Evolutionary conservation across 2,888 invertebrate genomes (phyloP).

Genomic region (Rhaphigaster nebulosa): DNA sequence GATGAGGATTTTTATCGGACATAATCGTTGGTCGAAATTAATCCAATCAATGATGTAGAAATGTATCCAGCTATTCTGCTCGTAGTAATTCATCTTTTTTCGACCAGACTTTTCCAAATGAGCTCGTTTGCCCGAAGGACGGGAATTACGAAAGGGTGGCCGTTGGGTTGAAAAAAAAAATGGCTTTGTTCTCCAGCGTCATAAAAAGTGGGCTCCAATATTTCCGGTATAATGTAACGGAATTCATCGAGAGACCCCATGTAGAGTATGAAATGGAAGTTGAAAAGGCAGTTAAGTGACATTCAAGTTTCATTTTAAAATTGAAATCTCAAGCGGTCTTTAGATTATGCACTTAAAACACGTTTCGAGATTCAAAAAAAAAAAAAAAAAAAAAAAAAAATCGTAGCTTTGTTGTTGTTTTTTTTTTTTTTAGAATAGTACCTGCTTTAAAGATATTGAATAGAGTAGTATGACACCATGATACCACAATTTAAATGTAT

Average conservation of each 20-base stretch:
- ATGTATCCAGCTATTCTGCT: neutral
- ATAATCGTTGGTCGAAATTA: too few species aligned
- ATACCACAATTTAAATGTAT: neutral
- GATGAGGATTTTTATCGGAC: too few species aligned
- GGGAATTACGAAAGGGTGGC: neutral
- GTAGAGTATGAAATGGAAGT: neutral
- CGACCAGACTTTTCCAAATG: neutral
- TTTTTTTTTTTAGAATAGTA: neutral
- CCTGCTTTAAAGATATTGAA: neutral
- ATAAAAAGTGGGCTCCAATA: neutral
- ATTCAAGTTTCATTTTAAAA: conserved; percentile 13
- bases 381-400: neutral
- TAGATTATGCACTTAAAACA: neutral
- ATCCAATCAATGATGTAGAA: too few species aligned
- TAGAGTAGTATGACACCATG: neutral
- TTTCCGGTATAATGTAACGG: conserved; percentile 34
- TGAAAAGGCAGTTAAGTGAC: conserved; percentile 1
- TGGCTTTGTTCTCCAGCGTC: neutral
- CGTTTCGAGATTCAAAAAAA: neutral
- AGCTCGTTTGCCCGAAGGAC: neutral
- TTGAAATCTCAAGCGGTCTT: neutral
- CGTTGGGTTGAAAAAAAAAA: conserved; percentile 20
- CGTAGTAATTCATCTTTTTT: neutral
- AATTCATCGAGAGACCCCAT: conserved; percentile 11
- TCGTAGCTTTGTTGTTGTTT: neutral